phyloP scores from a whole-genome alignment of 2,888 invertebrate species.

The Rhopalosiphum nymphaeae region DNA sequence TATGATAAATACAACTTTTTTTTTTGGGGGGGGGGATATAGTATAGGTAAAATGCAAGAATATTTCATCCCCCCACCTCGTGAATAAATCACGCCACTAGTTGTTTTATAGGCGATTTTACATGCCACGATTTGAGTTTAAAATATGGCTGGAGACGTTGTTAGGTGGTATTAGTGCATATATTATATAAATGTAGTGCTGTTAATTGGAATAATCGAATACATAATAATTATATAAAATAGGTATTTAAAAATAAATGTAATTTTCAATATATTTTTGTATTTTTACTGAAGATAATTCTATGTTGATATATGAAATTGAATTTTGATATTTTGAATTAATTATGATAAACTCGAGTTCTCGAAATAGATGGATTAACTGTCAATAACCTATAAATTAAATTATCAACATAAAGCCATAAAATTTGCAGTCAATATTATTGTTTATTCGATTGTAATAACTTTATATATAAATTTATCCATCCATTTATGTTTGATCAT shows the following conservation, averaged over 20 bases:
- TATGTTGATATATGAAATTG: neutral
- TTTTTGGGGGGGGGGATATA: too few species aligned
- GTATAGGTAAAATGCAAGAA: too few species aligned
- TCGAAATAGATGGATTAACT: slow-evolving; percentile 35
- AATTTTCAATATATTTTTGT: neutral
- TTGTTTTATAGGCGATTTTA: neutral
- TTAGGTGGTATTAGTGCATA: neutral
- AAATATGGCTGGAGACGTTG: neutral
- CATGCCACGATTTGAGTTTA: neutral
- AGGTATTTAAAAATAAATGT: neutral
- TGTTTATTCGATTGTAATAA: slow-evolving; percentile 40
- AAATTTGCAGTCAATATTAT: neutral
- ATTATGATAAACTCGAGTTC: slow-evolving; percentile 27
- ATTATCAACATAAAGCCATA: slow-evolving; percentile 13
- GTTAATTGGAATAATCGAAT: neutral
- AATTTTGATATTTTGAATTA: slow-evolving; percentile 40
- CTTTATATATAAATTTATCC: neutral
- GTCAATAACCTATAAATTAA: slow-evolving; percentile 38
- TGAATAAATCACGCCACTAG: too few species aligned
- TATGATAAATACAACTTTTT: too few species aligned
- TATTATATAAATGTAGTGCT: neutral
- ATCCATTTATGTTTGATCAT: neutral
- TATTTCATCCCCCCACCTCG: too few species aligned
- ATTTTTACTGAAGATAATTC: neutral
- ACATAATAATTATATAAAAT: neutral